These are phyloP conservation scores for Chrysochloris asiatica DNA, from an alignment of 2,113 vertebrate species.

Conservation along the genomic window DNA sequence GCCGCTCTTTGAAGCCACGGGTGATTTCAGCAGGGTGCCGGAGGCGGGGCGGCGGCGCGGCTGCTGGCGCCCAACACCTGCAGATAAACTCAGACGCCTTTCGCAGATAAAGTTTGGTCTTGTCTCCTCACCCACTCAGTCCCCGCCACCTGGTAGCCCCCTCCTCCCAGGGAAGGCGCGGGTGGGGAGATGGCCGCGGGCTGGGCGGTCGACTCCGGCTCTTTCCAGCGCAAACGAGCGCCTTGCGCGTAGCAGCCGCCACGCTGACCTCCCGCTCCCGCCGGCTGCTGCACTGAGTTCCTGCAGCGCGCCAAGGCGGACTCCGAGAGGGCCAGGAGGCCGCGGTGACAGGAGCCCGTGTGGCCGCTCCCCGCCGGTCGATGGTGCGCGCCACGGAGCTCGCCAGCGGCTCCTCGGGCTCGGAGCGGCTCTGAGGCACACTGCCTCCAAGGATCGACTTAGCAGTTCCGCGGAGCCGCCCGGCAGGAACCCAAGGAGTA, in stretches of 20 bases:
- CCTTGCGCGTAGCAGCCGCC: conserved; percentile 49
- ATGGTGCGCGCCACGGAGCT: conserved; percentile 30
- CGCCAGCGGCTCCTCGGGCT: conserved; percentile 10
- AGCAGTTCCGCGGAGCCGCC: background rate
- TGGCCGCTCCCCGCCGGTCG: conserved; percentile 64
- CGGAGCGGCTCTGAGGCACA: conserved; percentile 55
- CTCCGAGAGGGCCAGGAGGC: background rate
- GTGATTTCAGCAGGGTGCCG: background rate
- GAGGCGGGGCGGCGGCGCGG: background rate
- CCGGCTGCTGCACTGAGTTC: background rate
- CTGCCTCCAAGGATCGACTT: background rate
- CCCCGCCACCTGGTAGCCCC: conserved; percentile 12
- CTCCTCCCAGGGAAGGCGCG: conserved; percentile 34
- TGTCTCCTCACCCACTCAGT: background rate
- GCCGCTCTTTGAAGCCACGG: no score
- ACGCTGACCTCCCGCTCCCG: conserved; percentile 43
- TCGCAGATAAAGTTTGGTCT: conserved; percentile 61
- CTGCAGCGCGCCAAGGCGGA: background rate
- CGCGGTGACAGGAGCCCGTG: conserved; percentile 8
- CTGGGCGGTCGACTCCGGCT: conserved; percentile 11
- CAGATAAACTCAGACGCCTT: background rate
- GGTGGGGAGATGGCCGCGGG: conserved; percentile 57
- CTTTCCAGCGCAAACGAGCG: conserved; percentile 50
- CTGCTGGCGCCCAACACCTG: background rate
- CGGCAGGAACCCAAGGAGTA: background rate